Evolutionary conservation across 1,140 invertebrate species (phyloP).

Genomic region (Bombus ignitus): DNA sequence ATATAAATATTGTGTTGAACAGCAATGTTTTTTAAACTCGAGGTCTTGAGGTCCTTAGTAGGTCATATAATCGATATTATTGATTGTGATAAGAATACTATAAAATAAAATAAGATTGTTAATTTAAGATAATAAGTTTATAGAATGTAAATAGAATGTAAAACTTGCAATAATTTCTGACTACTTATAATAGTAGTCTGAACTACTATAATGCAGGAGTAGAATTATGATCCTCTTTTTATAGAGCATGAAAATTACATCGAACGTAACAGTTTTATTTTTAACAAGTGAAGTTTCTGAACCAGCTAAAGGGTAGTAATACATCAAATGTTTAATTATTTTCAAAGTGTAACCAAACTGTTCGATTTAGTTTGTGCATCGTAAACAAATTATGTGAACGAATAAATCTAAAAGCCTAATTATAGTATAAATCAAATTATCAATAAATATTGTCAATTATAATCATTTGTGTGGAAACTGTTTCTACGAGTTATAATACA

Average conservation of each 20-base stretch:
- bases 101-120: not conserved
- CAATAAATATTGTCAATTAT: too few relatives aligned
- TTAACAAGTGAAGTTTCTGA: not conserved
- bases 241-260: not conserved
- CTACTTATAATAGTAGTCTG: not conserved
- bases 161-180: not conserved
- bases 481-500: too few relatives aligned
- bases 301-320: not conserved
- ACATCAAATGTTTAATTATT: not conserved
- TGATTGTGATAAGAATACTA: not conserved
- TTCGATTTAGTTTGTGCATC: not conserved
- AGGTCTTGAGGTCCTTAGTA: not conserved
- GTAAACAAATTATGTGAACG: too few relatives aligned
- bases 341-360: not conserved
- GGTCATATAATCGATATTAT: not conserved
- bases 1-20: not conserved
- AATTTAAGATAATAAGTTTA: not conserved
- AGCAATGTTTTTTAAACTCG: conserved; percentile 2
- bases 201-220: not conserved
- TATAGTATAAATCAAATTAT: too few relatives aligned
- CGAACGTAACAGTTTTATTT: not conserved
- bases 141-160: not conserved
- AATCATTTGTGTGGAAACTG: too few relatives aligned
- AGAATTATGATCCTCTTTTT: not conserved
- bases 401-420: too few relatives aligned